Conservation (phyloP, 2,888 invertebrate genomes). For the Uloborus plumipes region DNA sequence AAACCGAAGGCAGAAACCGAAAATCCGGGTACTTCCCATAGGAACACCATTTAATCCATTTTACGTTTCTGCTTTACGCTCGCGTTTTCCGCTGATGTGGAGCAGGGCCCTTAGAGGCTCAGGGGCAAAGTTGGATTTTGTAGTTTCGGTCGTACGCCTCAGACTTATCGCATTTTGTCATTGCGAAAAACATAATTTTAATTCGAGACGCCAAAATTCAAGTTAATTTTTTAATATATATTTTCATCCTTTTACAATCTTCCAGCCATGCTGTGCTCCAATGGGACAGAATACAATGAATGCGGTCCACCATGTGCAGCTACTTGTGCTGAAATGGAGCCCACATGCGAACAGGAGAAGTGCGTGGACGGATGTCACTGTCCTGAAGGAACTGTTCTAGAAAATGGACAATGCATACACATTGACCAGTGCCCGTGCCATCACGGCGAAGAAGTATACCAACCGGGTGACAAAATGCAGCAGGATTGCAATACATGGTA, state of each 20-base stretch:
- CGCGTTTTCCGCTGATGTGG: no score
- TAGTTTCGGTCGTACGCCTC: no score
- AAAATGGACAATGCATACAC: conserved; percentile 82
- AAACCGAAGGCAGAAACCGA: no score
- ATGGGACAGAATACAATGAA: conserved; percentile 82
- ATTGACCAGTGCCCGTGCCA: conserved; percentile 84
- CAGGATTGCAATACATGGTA: conserved; percentile 90
- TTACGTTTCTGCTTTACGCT: no score
- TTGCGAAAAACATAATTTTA: no score
- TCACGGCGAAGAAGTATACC: conserved; percentile 80
- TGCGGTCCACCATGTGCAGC: conserved; percentile 83
- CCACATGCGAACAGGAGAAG: conserved; percentile 71
- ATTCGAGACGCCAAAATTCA: no score
- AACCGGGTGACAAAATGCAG: conserved; percentile 79
- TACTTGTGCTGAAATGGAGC: conserved; percentile 75
- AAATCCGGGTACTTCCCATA: no score
- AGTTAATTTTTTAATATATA: background rate
- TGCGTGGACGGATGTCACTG: conserved; percentile 94
- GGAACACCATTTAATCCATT: no score
- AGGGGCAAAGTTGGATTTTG: no score
- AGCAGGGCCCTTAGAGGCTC: no score
- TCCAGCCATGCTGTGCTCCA: conserved; percentile 83
- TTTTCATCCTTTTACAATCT: conserved; percentile 27
- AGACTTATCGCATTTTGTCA: no score
- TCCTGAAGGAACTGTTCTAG: conserved; percentile 82